Evolutionary conservation across 2,888 invertebrate genomes (phyloP).

Genomic region (Chromoteleia sp.): DNA sequence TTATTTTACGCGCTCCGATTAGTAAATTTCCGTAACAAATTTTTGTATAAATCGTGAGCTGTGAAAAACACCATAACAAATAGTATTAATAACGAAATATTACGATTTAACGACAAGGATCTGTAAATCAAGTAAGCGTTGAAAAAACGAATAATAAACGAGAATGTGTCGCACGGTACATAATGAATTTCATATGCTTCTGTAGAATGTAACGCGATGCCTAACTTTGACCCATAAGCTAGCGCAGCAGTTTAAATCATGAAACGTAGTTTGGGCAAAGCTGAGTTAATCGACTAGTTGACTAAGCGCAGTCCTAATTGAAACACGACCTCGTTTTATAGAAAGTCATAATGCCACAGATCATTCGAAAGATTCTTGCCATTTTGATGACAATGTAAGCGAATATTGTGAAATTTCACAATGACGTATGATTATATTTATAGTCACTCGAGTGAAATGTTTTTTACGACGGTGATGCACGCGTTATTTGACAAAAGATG

Average conservation of each 20-base stretch:
- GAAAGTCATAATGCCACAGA: slow-evolving; percentile 66
- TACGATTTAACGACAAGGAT: slow-evolving; percentile 10
- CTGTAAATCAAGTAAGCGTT: slow-evolving; percentile 24
- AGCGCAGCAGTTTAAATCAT: slow-evolving; percentile 70
- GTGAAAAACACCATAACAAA: slow-evolving; percentile 5
- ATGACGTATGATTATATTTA: slow-evolving; percentile 45
- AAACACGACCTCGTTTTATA: slow-evolving; percentile 69
- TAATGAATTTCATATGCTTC: slow-evolving; percentile 63
- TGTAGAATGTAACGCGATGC: slow-evolving; percentile 62
- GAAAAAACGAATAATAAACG: slow-evolving; percentile 15
- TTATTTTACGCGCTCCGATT: too few relatives aligned
- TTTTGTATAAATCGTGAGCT: not conserved
- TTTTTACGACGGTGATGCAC: slow-evolving; percentile 7
- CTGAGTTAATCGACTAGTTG: slow-evolving; percentile 70
- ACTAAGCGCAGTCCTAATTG: slow-evolving; percentile 69
- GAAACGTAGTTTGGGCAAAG: slow-evolving; percentile 69
- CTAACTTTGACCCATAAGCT: slow-evolving; percentile 65
- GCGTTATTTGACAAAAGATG: not conserved
- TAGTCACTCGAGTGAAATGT: slow-evolving; percentile 6
- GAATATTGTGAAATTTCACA: slow-evolving; percentile 50
- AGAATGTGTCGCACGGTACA: slow-evolving; percentile 33
- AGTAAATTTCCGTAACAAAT: not conserved
- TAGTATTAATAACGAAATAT: not conserved
- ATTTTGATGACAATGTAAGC: slow-evolving; percentile 54
- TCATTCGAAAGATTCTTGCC: slow-evolving; percentile 61